A percentile compares a stretch with the other conserved stretches of the same genome.
Conservation (phyloP, 2,113 vertebrate species). For the Proteles cristata region DNA sequence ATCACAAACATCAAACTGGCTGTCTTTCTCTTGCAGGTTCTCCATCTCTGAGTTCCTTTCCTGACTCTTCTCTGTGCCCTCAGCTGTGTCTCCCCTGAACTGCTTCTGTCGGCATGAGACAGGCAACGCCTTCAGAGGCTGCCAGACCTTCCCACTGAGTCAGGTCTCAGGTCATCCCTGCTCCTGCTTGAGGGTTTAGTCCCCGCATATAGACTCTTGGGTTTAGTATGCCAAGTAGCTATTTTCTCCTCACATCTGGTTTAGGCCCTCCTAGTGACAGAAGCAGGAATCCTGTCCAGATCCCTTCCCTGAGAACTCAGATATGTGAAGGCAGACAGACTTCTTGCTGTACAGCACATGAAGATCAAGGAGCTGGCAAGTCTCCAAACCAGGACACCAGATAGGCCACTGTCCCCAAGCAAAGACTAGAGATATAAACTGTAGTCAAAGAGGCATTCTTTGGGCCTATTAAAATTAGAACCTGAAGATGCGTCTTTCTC, state of each 20-base stretch:
- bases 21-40: neutral
- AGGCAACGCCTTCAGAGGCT: neutral
- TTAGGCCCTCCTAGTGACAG: neutral
- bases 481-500: neutral
- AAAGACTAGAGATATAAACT: neutral
- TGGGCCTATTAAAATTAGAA: conserved; percentile 18
- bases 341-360: neutral
- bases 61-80: neutral
- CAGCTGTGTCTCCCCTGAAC: neutral
- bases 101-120: neutral
- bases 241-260: neutral
- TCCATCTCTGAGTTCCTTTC: neutral
- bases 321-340: neutral
- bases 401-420: neutral
- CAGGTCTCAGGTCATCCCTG: neutral
- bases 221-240: neutral
- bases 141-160: neutral
- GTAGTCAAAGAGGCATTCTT: neutral
- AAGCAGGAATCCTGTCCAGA: neutral
- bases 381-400: neutral
- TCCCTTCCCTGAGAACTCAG: neutral
- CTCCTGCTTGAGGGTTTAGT: neutral
- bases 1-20: neutral
- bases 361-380: neutral
- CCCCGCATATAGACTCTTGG: neutral